Evolutionary conservation across 2,113 vertebrate species (phyloP).

Genomic region (Scomber japonicus): DNA sequence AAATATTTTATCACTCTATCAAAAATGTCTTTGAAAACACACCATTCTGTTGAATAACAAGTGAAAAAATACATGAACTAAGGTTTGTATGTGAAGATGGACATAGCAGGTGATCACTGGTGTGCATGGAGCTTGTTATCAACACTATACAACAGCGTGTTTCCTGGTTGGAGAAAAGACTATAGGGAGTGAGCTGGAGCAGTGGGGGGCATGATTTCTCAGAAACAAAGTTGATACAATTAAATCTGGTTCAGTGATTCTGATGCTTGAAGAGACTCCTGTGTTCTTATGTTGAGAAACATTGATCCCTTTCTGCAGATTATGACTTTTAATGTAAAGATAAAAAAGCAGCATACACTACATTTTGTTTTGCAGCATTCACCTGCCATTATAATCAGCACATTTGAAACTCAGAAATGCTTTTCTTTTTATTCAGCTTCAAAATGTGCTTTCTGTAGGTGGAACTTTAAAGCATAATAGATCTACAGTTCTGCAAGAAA

Average conservation of each 20-base stretch:
- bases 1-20: too few relatives aligned
- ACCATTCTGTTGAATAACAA: too few relatives aligned
- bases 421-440: conserved; percentile 33
- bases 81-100: too few relatives aligned
- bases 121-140: too few relatives aligned
- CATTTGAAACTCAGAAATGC: conserved; percentile 23
- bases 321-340: background rate
- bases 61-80: too few relatives aligned
- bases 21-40: background rate
- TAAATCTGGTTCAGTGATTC: background rate
- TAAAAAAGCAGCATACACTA: background rate
- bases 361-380: conserved; percentile 14
- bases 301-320: background rate
- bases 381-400: conserved; percentile 10
- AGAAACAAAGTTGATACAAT: background rate
- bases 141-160: too few relatives aligned
- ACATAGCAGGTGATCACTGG: too few relatives aligned
- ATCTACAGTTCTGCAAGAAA: conserved; percentile 16
- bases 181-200: too few relatives aligned
- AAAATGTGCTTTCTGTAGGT: conserved; percentile 19
- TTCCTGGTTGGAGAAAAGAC: too few relatives aligned
- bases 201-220: too few relatives aligned
- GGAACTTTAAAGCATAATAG: conserved; percentile 25
- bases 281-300: background rate
- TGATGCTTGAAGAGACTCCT: background rate